Percentiles rank a stretch among this genome's conserved stretches.
Evolutionary conservation across 1,140 invertebrate genomes (phyloP).

Genomic region (Ruditapes philippinarum): DNA sequence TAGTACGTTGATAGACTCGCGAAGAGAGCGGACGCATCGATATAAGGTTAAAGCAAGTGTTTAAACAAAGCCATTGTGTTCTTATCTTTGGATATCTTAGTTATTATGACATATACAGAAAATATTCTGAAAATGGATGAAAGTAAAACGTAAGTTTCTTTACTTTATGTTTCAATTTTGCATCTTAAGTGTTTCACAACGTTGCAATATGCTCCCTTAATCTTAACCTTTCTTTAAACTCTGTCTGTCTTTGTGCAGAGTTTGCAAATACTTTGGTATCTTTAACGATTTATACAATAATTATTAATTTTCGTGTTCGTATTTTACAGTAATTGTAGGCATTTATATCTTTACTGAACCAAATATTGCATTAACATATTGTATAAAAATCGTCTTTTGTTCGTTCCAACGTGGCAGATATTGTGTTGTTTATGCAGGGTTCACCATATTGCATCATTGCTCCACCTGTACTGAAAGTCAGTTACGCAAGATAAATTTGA

Average conservation of each 20-base stretch:
- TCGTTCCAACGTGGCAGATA: neutral
- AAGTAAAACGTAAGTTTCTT: constrained; percentile 36
- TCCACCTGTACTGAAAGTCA: too few relatives aligned
- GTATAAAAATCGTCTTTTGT: too few relatives aligned
- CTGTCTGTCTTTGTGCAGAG: too few relatives aligned
- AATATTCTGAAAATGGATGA: constrained; percentile 43
- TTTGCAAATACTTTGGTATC: too few relatives aligned
- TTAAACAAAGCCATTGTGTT: constrained; percentile 38
- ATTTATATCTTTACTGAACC: too few relatives aligned
- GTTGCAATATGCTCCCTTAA: neutral
- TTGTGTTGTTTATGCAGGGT: neutral
- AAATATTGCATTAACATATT: too few relatives aligned
- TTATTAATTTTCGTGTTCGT: too few relatives aligned
- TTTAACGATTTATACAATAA: too few relatives aligned
- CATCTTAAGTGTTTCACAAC: neutral
- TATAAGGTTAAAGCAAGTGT: neutral
- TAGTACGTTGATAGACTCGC: constrained; percentile 1
- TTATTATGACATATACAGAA: constrained; percentile 62
- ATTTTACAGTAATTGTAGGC: too few relatives aligned
- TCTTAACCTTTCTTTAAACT: too few relatives aligned
- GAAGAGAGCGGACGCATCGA: neutral
- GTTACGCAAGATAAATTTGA: too few relatives aligned
- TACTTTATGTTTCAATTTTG: neutral
- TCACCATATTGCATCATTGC: neutral
- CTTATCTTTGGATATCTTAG: neutral